Base-by-base conservation (phyloP, 2,888 invertebrate genomes). In the Phragmatobia fuliginosa region DNA sequence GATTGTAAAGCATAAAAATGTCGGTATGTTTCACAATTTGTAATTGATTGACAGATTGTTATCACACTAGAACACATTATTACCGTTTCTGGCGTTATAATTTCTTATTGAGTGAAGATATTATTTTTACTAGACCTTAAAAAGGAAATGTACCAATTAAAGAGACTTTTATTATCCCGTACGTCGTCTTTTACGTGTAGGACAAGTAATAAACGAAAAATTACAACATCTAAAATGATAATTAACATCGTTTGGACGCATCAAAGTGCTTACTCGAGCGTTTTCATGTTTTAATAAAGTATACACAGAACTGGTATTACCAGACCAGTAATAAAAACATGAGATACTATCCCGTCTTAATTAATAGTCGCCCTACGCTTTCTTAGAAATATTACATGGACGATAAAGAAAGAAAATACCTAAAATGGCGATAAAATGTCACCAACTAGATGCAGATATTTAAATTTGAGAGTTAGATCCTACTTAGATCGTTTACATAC, bases 381-480 rank as follows among this genome's bases (percentile, higher is more conserved):
- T 85, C 84, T 81, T 74, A 82, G 85, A 87, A 86, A 67, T 75
- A 73, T 79, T 82, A 90, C 89, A 91, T 88, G 91, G 69, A 76
- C 79, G 90, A 87, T 56, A 56, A 28, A 28, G 56, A 56, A 28
- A 64, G 18, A 86, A 85, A 52, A 86, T 85, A 33, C 85, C 77
- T 76, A 85, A 89, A 91, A 92, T 89, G 88, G 92, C 91, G 87
- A 88, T 72, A 80, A 88, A 89, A 90, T 88, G 91, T 89, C 91
- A 90, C 83, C 79, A 76, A 75, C 80, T 82, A 90, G 91, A 94
- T 91, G 93, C 93, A 92, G 93, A 89, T 93, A 92, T 92, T 92
- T 91, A 86, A 90, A 78, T 62, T 71, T 76, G 75, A 77, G 85
- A 88, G 86, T 61, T 69, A 72, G 91, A 94, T 94, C 92, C 92